Evolutionary conservation across 2,797 vertebrate genomes (phyloP), one percentile per base, ranked within the genome.

Genomic region (Danio choprae): DNA sequence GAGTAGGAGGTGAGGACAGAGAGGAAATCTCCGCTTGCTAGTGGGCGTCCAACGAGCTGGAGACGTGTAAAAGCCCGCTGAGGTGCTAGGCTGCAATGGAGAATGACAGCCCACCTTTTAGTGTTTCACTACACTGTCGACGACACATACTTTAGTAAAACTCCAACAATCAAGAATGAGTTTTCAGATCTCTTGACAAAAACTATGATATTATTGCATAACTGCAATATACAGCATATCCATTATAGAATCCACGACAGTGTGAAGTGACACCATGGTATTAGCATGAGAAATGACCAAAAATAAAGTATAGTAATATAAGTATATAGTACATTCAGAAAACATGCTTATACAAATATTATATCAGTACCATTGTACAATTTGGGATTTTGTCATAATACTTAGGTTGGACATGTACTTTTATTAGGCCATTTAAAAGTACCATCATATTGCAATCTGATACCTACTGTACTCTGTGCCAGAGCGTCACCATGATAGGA

Each of bases 51-150:
- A 20, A 46, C 77, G 73, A 75, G 50, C 58, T 81, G 70, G 46
- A 70, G 60, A 73, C 22, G 78, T 80, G 78, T 80, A 73, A 80
- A 80, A 64, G 59, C 78, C 60, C 13, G 60, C 69, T 73, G 78
- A 80, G 78, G 62, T 80, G 78, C 59, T 65, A 80, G 51, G 51
- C 48, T 80, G 69, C 5, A 73, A 58, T 69, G 48, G 16, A 77
- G 75, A 68, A 74, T 74, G 64, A 62, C 70, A 59, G 50, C 44
- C 41, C 62, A 44, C 63, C 63, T 65, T 16, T 73, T 22, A 58
- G 64, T 5, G 58, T 69, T 74, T 51, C 9, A 59, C 41, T 64
- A 51, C 59, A 75, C 44, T 58, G 20, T 58, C 20, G 58, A 51
- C 7, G 11, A 67, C 38, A 43, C 50, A 7, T 5, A 18, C 9